A percentile compares a stretch with the other conserved stretches of the same genome.
phyloP scores from a whole-genome alignment of 2,888 invertebrate genomes.

The Helobdella robusta region DNA sequence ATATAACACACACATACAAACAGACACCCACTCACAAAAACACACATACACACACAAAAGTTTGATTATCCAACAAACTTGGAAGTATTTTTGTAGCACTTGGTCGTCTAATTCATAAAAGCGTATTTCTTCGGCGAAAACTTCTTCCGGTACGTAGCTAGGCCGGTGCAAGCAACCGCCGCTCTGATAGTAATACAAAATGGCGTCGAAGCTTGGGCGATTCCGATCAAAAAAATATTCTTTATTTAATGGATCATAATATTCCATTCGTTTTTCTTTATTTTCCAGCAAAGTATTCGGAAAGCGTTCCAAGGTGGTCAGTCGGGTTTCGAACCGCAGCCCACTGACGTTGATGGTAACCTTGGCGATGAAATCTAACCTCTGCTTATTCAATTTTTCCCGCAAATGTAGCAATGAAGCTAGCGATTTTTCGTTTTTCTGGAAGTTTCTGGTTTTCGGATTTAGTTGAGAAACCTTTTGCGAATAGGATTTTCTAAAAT shows the following conservation, averaged over 20 bases:
- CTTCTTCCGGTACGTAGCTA: slow-evolving; percentile 91
- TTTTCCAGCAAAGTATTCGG: slow-evolving; percentile 65
- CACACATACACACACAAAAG: no score
- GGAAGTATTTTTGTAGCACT: slow-evolving; percentile 53
- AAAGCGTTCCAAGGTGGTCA: slow-evolving; percentile 25
- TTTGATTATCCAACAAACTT: slow-evolving; percentile 17
- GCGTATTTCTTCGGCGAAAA: slow-evolving; percentile 98
- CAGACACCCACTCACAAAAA: no score
- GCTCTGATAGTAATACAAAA: slow-evolving; percentile 58
- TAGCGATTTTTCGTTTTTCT: no score
- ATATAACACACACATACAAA: no score
- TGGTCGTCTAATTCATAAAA: slow-evolving; percentile 98
- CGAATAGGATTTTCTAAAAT: no score
- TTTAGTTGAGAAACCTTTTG: no score
- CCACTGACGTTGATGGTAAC: slow-evolving; percentile 28
- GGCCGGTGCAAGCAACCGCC: slow-evolving; percentile 88
- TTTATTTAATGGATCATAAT: slow-evolving; percentile 93
- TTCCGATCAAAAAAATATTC: slow-evolving; percentile 99
- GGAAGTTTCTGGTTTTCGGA: no score
- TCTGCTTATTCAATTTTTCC: no score
- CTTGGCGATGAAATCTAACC: no score
- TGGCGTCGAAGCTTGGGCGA: slow-evolving; percentile 97
- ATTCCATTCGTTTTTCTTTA: slow-evolving; percentile 69
- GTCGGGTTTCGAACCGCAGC: slow-evolving; percentile 27
- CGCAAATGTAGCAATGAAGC: no score